Conservation (phyloP, 2,888 invertebrate genomes). For the Leucozona laternaria region DNA sequence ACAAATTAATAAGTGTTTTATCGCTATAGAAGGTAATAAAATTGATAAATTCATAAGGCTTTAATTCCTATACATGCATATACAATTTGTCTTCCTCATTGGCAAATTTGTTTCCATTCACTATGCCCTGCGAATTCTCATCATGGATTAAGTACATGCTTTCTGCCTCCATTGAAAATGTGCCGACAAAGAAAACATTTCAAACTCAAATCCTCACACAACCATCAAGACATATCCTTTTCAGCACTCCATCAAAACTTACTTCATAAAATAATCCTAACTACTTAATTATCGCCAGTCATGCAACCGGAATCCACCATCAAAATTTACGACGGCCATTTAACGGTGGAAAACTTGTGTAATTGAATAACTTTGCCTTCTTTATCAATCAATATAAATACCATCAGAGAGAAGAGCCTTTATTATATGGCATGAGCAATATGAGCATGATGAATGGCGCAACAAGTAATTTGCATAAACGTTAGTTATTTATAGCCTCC, state of each 20-base stretch:
- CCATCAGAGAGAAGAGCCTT: neutral
- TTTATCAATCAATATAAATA: conserved; percentile 16
- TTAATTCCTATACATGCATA: too few relatives aligned
- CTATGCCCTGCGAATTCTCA: neutral
- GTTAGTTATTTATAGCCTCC: conserved; percentile 21
- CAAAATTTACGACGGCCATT: conserved; percentile 6
- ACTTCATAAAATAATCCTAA: conserved; percentile 13
- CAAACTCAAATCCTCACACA: neutral
- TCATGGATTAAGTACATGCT: neutral
- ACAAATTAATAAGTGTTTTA: too few relatives aligned
- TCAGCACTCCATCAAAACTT: neutral
- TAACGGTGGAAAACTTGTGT: conserved; percentile 31
- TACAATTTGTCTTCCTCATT: too few relatives aligned
- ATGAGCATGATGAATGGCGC: neutral
- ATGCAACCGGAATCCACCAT: conserved; percentile 57
- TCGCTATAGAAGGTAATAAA: too few relatives aligned
- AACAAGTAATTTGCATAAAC: conserved; percentile 29
- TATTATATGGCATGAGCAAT: neutral
- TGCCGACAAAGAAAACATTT: neutral
- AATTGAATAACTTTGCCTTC: conserved; percentile 34
- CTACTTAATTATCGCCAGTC: conserved; percentile 44
- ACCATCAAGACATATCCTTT: neutral
- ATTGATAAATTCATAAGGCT: too few relatives aligned
- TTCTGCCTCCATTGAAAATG: neutral
- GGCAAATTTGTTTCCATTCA: too few relatives aligned